Percentiles rank a stretch among this genome's conserved stretches.
Evolutionary conservation across 2,888 invertebrate genomes (phyloP).

Genomic region (Mantis religiosa): DNA sequence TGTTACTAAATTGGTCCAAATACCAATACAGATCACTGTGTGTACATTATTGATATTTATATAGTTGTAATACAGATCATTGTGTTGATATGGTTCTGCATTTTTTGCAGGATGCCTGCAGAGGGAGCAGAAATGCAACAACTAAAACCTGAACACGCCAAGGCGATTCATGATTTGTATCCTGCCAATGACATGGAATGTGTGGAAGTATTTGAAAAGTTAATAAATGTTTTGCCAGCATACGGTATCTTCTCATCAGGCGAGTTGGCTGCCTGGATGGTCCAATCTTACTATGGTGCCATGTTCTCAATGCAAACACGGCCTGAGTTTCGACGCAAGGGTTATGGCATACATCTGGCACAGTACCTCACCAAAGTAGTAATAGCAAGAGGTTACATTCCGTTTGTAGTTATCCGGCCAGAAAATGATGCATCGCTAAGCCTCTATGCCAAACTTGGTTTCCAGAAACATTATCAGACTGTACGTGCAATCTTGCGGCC

Average conservation of each 20-base stretch:
- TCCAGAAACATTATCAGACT: constrained; percentile 73
- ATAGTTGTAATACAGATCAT: not conserved
- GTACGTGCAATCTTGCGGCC: constrained; percentile 74
- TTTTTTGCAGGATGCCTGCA: constrained; percentile 48
- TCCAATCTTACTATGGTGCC: constrained; percentile 84
- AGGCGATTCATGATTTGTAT: constrained; percentile 78
- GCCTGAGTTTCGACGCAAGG: constrained; percentile 55
- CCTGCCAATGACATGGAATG: constrained; percentile 86
- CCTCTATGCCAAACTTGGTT: constrained; percentile 78
- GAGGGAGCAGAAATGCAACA: constrained; percentile 73
- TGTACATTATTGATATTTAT: no score
- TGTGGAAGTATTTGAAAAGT: constrained; percentile 74
- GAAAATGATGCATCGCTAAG: constrained; percentile 83
- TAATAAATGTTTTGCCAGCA: constrained; percentile 73
- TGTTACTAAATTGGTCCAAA: no score
- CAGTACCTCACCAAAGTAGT: constrained; percentile 57
- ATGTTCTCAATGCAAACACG: constrained; percentile 90
- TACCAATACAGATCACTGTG: no score
- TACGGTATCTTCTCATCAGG: constrained; percentile 69
- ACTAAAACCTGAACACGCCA: constrained; percentile 71
- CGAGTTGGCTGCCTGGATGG: constrained; percentile 84
- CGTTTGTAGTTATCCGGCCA: constrained; percentile 82
- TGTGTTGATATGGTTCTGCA: no score
- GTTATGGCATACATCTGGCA: constrained; percentile 69
- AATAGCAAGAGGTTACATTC: constrained; percentile 70